phyloP scores from a whole-genome alignment of 2,113 vertebrate genomes.

The Thryonomys swinderianus region DNA sequence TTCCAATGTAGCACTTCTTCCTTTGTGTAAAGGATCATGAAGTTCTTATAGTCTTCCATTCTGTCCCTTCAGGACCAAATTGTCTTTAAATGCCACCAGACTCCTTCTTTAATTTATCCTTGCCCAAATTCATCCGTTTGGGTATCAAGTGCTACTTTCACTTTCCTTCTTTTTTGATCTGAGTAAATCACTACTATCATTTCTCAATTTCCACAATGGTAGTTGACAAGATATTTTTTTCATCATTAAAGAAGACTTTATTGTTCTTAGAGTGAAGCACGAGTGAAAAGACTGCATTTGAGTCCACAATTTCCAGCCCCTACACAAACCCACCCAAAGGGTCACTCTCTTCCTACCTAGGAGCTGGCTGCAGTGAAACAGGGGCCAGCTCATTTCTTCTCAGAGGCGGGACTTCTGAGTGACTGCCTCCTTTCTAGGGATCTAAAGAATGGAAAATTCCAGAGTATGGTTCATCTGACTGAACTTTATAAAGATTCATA shows the following conservation, averaged over 20 bases:
- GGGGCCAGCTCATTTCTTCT: not conserved
- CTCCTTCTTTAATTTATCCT: not conserved
- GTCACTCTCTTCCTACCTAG: not conserved
- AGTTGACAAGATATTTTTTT: not conserved
- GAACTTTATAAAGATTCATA: constrained; percentile 6
- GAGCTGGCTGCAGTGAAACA: not conserved
- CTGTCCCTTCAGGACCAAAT: not conserved
- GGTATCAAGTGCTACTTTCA: not conserved
- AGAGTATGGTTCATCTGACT: not conserved
- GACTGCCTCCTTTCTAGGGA: not conserved
- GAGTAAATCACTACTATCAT: not conserved
- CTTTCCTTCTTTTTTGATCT: not conserved
- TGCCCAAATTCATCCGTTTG: not conserved
- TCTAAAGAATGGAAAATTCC: not conserved
- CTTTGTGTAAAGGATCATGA: not conserved
- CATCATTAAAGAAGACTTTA: not conserved
- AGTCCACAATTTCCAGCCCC: not conserved
- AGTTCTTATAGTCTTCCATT: not conserved
- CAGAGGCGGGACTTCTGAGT: not conserved
- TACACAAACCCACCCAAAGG: not conserved
- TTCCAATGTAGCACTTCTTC: not conserved
- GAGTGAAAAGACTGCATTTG: constrained; percentile 7
- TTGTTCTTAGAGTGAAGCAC: not conserved
- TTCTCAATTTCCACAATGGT: not conserved
- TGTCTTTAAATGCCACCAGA: not conserved